Percentiles rank a stretch among this genome's conserved stretches.
phyloP scores from a whole-genome alignment of 2,888 invertebrate genomes.

The Plusia festucae region DNA sequence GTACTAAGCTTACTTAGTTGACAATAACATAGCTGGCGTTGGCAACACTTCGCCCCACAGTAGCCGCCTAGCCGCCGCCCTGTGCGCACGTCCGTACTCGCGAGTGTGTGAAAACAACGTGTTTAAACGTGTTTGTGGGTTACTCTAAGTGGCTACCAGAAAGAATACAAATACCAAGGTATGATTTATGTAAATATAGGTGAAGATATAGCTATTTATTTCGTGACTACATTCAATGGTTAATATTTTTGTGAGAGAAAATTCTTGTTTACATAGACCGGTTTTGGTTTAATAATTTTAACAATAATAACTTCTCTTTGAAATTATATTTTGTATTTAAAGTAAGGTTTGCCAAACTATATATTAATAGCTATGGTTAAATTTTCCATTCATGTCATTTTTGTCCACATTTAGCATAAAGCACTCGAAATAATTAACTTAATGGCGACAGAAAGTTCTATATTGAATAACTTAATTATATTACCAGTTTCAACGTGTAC shows the following conservation, averaged over 20 bases:
- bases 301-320: not conserved
- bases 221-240: not conserved
- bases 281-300: constrained; percentile 23
- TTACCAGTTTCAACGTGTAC: not conserved
- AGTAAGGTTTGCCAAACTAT: not conserved
- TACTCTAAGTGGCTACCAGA: constrained; percentile 45
- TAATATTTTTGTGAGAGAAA: not conserved
- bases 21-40: constrained; percentile 59
- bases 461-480: not conserved
- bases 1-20: constrained; percentile 54
- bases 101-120: constrained; percentile 66
- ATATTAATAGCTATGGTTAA: not conserved
- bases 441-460: constrained; percentile 5
- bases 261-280: constrained; percentile 43
- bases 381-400: not conserved
- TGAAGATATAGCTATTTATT: not conserved
- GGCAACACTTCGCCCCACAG: constrained; percentile 74
- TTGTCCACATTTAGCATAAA: not conserved
- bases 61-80: constrained; percentile 67
- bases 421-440: constrained; percentile 7
- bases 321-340: not conserved
- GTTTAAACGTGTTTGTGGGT: constrained; percentile 68
- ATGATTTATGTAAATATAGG: constrained; percentile 14
- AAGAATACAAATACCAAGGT: constrained; percentile 43
- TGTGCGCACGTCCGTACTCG: constrained; percentile 74